Evolutionary conservation across 1,140 invertebrate species (phyloP).

Genomic region (Eriocheir sinensis): DNA sequence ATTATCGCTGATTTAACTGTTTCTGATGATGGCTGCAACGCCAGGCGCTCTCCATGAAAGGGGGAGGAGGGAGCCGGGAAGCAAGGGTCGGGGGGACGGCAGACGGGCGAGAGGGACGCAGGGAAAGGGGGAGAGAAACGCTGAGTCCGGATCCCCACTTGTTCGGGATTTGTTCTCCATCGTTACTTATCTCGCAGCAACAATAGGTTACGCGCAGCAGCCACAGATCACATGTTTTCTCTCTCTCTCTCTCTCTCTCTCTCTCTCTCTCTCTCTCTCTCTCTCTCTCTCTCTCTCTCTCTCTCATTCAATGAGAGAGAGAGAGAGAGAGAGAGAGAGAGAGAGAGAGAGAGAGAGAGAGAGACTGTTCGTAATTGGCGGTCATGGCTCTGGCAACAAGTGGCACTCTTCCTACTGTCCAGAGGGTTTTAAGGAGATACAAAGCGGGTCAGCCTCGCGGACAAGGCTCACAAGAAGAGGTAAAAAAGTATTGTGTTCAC

Average conservation of each 20-base stretch:
- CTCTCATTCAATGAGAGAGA: background rate
- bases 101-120: background rate
- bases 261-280: too few relatives aligned
- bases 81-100: background rate
- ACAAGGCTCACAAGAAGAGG: too few relatives aligned
- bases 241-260: too few relatives aligned
- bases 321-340: too few relatives aligned
- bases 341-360: too few relatives aligned
- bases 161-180: background rate
- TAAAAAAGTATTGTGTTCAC: too few relatives aligned
- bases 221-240: background rate
- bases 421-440: too few relatives aligned
- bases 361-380: too few relatives aligned
- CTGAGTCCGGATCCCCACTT: background rate
- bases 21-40: constrained; percentile 12
- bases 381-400: background rate
- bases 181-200: background rate
- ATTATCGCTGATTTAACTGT: constrained; percentile 25
- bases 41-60: background rate
- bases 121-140: background rate
- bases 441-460: too few relatives aligned
- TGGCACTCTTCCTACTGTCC: too few relatives aligned
- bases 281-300: too few relatives aligned
- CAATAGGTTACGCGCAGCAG: background rate
- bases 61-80: background rate